Conservation (phyloP, 2,797 vertebrate genomes). For the Thamnophis elegans region DNA sequence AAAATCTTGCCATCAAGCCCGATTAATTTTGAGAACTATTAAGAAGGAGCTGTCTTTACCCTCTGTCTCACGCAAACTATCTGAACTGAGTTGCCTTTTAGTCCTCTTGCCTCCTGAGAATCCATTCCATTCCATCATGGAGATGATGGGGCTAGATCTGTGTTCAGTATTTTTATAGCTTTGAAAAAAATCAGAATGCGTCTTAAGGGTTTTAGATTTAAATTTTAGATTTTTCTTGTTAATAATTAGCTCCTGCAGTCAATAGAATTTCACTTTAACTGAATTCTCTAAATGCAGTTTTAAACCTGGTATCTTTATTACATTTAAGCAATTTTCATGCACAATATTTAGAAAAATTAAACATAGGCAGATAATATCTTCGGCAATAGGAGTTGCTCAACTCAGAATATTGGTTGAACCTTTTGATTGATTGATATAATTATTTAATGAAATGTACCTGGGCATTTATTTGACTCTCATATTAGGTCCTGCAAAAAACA, state of each 20-base stretch:
- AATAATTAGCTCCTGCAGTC: neutral
- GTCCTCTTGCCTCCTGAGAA: neutral
- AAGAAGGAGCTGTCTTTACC: neutral
- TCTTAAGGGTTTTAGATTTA: neutral
- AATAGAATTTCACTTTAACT: neutral
- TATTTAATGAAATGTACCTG: constrained; percentile 10
- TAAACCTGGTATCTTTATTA: neutral
- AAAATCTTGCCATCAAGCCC: neutral
- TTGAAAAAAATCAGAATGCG: neutral
- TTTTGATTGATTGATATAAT: neutral
- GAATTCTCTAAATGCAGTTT: neutral
- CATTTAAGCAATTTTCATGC: neutral
- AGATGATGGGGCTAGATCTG: neutral
- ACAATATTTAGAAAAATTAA: neutral
- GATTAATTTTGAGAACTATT: neutral
- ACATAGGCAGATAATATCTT: neutral
- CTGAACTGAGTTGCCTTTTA: neutral
- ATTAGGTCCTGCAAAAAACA: constrained; percentile 94
- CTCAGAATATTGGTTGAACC: neutral
- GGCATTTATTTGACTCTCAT: neutral
- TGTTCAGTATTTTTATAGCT: neutral
- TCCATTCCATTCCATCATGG: neutral
- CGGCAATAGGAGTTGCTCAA: neutral
- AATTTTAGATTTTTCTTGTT: neutral
- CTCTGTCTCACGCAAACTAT: neutral